A percentile compares a stretch with the other conserved stretches of the same genome.
phyloP scores from a whole-genome alignment of 2,113 vertebrate genomes.

The Stictonetta naevosa region DNA sequence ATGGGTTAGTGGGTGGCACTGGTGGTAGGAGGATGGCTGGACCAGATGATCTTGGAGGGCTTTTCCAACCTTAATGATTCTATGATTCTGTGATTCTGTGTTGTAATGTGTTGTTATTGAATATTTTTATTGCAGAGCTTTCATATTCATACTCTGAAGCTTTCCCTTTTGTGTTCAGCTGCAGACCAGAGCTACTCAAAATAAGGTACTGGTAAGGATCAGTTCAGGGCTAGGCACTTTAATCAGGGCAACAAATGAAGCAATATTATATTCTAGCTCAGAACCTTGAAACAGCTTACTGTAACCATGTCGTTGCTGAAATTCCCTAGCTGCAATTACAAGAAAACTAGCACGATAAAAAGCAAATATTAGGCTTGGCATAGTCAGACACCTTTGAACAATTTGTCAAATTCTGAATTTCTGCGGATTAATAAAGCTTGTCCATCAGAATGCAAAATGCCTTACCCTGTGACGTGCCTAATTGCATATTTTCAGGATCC shows the following conservation, averaged over 20 bases:
- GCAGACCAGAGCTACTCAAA: background rate
- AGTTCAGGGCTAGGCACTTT: background rate
- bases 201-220: background rate
- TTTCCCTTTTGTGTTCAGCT: background rate
- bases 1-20: too few relatives aligned
- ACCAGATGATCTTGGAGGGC: too few relatives aligned
- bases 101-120: background rate
- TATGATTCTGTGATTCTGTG: background rate
- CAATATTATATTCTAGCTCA: background rate
- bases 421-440: background rate
- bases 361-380: constrained; percentile 2
- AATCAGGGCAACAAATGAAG: background rate
- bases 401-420: constrained; percentile 24
- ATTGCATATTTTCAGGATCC: constrained; percentile 72
- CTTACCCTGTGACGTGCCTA: constrained; percentile 40
- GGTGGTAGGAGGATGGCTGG: too few relatives aligned
- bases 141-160: background rate
- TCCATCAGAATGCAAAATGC: constrained; percentile 38
- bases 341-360: background rate
- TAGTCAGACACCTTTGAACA: constrained; percentile 1
- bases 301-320: background rate
- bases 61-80: too few relatives aligned
- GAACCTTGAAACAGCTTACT: background rate
- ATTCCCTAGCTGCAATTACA: background rate
- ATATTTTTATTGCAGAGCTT: background rate